Percentiles rank a stretch among this genome's conserved stretches.
These are phyloP conservation scores for Phalacrocorax carbo DNA, from an alignment of 2,113 vertebrate species.

Conservation along the genomic window DNA sequence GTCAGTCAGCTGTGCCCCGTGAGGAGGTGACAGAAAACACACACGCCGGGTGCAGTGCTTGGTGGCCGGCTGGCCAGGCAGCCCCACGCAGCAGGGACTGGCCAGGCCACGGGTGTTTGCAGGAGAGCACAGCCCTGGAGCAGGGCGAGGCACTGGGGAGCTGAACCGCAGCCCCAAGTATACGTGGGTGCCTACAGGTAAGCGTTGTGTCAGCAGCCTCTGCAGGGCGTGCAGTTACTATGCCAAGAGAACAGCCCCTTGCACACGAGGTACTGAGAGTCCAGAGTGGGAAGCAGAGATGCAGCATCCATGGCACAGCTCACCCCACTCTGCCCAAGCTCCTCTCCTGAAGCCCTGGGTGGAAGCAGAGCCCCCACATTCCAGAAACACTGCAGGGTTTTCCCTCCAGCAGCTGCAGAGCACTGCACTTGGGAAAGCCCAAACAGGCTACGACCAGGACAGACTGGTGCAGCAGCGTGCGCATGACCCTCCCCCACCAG, in stretches of 20 bases:
- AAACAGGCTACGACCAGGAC: neutral
- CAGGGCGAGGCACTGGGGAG: neutral
- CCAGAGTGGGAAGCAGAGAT: rapidly evolving
- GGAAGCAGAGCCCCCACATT: neutral
- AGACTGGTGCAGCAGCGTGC: neutral
- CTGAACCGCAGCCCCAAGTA: neutral
- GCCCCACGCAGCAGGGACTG: rapidly evolving
- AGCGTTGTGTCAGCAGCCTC: neutral
- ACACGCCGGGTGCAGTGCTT: rapidly evolving
- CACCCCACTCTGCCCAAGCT: neutral
- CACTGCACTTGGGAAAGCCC: neutral
- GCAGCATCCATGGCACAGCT: neutral
- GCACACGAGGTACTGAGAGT: rapidly evolving
- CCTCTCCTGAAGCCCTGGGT: neutral
- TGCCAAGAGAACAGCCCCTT: neutral
- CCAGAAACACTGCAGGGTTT: neutral
- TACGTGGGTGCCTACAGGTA: slow-evolving; percentile 27
- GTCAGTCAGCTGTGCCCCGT: neutral
- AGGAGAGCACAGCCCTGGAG: neutral
- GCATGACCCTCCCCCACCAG: neutral
- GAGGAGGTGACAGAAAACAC: neutral
- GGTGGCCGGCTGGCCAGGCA: rapidly evolving
- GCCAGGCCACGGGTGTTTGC: neutral
- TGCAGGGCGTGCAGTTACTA: rapidly evolving
- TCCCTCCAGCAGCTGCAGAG: neutral